phyloP scores from a whole-genome alignment of 2,888 invertebrate genomes.

The Mesorhabditis sp. region DNA sequence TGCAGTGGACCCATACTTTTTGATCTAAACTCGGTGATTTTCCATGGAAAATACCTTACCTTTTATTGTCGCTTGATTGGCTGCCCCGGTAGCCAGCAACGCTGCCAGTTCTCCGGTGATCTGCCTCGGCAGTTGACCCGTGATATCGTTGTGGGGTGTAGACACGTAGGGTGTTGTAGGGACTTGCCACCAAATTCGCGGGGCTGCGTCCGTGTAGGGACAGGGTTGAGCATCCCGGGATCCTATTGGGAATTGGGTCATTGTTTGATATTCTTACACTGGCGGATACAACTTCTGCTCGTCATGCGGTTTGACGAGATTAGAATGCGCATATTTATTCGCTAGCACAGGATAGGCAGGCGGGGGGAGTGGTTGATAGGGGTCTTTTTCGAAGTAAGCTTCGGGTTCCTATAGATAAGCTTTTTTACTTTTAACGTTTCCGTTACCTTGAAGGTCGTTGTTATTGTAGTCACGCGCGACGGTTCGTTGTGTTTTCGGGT shows the following conservation, averaged over 20 bases:
- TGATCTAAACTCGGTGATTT: constrained; percentile 15
- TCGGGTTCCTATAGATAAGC: neutral
- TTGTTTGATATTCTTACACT: constrained; percentile 35
- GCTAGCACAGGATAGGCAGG: constrained; percentile 54
- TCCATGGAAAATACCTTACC: neutral
- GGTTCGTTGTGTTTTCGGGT: constrained; percentile 53
- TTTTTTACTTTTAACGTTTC: neutral
- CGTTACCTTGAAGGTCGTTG: constrained; percentile 48
- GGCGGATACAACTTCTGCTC: constrained; percentile 58
- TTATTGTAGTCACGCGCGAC: constrained; percentile 51
- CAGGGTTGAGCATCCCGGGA: constrained; percentile 55
- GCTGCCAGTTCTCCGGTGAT: constrained; percentile 27
- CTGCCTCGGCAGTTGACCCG: constrained; percentile 21
- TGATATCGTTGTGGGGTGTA: constrained; percentile 26
- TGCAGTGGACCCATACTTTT: constrained; percentile 40
- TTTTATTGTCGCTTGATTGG: constrained; percentile 22
- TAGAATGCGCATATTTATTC: constrained; percentile 54
- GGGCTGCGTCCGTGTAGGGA: constrained; percentile 48
- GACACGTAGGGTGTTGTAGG: constrained; percentile 56
- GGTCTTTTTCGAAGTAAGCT: constrained; percentile 47
- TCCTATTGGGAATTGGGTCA: constrained; percentile 27
- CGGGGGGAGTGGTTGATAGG: constrained; percentile 57
- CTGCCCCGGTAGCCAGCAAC: constrained; percentile 23
- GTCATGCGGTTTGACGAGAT: constrained; percentile 50
- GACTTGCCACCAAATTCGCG: constrained; percentile 47